Percentiles rank a stretch among this genome's conserved stretches.
These are phyloP conservation scores for Pseudococcus viburni DNA, from an alignment of 2,888 invertebrate genomes.

Conservation along the genomic window DNA sequence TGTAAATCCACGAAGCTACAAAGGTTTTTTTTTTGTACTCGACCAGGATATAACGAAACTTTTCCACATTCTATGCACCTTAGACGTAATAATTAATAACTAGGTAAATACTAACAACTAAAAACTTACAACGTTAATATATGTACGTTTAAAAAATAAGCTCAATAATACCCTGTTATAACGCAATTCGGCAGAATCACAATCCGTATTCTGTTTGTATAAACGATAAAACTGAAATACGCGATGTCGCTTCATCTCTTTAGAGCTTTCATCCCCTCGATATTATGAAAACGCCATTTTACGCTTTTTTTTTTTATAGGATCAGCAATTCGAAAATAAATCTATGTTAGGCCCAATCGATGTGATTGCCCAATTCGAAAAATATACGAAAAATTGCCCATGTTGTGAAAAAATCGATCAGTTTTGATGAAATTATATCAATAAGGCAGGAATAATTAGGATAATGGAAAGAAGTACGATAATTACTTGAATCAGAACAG, in stretches of 20 bases:
- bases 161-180: constrained; percentile 66
- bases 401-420: too few species aligned
- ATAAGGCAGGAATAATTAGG: too few species aligned
- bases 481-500: too few species aligned
- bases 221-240: neutral
- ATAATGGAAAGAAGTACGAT: too few species aligned
- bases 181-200: constrained; percentile 64
- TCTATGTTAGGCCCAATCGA: too few species aligned
- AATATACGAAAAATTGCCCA: too few species aligned
- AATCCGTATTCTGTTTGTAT: constrained; percentile 46
- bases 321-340: neutral
- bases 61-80: constrained; percentile 31
- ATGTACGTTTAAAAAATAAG: constrained; percentile 62
- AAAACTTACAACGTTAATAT: constrained; percentile 52
- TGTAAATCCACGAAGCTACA: constrained; percentile 1
- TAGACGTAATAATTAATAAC: constrained; percentile 24
- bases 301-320: too few species aligned
- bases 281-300: neutral
- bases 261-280: neutral
- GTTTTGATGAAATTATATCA: too few species aligned
- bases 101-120: constrained; percentile 45
- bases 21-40: constrained; percentile 53
- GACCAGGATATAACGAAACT: constrained; percentile 60
- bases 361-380: too few species aligned
- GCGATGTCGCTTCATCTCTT: neutral